Conservation (phyloP, 2,888 invertebrate genomes). For the Microplitis deprimator region DNA sequence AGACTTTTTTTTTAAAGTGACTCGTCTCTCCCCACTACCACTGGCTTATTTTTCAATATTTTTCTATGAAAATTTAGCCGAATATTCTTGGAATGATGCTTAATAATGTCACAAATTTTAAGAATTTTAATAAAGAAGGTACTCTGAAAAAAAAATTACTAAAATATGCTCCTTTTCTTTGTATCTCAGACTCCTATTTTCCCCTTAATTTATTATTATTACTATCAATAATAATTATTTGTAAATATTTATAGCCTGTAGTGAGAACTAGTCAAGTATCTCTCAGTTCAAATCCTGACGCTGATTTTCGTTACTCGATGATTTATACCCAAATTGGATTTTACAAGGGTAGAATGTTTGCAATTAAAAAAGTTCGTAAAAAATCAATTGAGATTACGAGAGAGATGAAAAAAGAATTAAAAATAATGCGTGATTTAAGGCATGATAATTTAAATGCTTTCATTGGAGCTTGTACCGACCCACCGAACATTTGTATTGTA, state of each 20-base stretch:
- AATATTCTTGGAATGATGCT: too few species aligned
- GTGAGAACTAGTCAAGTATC: constrained; percentile 91
- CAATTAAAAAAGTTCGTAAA: constrained; percentile 88
- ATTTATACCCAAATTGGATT: constrained; percentile 93
- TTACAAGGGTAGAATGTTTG: constrained; percentile 89
- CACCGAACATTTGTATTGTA: constrained; percentile 90
- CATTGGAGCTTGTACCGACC: constrained; percentile 92
- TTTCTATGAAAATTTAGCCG: too few species aligned
- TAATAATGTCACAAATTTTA: too few species aligned
- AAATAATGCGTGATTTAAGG: constrained; percentile 89
- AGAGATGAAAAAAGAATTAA: constrained; percentile 93
- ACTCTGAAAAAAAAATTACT: too few species aligned
- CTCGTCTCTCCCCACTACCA: too few species aligned
- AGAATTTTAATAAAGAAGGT: too few species aligned
- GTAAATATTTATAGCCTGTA: constrained; percentile 57
- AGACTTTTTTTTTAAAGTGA: too few species aligned
- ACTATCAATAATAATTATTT: constrained; percentile 18
- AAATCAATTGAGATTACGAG: constrained; percentile 90
- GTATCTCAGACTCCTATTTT: not conserved
- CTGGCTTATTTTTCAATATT: too few species aligned
- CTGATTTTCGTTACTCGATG: constrained; percentile 90
- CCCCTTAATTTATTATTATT: not conserved
- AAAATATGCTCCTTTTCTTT: too few species aligned
- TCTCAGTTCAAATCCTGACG: constrained; percentile 91
- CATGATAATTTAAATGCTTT: constrained; percentile 94